Conservation (phyloP, 2,888 invertebrate genomes). For the Cataglyphis altisquamis region DNA sequence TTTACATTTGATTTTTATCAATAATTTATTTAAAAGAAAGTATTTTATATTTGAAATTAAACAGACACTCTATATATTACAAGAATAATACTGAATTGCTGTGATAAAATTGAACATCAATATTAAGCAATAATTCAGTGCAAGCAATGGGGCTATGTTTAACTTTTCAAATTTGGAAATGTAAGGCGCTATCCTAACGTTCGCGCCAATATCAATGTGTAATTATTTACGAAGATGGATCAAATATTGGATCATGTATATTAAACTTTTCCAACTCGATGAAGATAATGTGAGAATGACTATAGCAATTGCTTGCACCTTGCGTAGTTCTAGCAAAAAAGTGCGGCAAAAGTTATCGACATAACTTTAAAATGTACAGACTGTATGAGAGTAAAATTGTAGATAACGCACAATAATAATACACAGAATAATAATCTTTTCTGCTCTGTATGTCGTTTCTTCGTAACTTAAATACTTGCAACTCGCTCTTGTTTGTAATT, state of each 20-base stretch:
- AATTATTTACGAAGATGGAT: slow-evolving; percentile 36
- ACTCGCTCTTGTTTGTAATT: slow-evolving; percentile 37
- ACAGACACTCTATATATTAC: background rate
- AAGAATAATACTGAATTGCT: slow-evolving; percentile 19
- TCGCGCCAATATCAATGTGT: slow-evolving; percentile 10
- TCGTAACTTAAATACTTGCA: slow-evolving; percentile 45
- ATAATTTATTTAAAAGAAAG: background rate
- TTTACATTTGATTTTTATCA: background rate
- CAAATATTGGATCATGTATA: slow-evolving; percentile 35
- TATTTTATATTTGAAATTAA: background rate
- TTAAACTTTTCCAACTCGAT: slow-evolving; percentile 31
- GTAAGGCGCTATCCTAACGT: background rate
- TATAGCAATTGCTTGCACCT: background rate
- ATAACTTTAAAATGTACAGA: slow-evolving; percentile 32
- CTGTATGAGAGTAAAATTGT: slow-evolving; percentile 32
- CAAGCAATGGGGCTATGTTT: slow-evolving; percentile 18
- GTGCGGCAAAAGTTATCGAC: slow-evolving; percentile 4
- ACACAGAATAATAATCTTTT: background rate
- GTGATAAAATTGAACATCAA: slow-evolving; percentile 10
- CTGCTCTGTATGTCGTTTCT: background rate
- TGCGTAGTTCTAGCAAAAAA: slow-evolving; percentile 4
- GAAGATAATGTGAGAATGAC: slow-evolving; percentile 25
- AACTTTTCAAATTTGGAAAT: slow-evolving; percentile 43
- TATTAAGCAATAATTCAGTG: background rate
- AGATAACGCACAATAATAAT: background rate